Base-by-base conservation (phyloP, 1,140 invertebrate genomes). In the Theocolax elegans region DNA sequence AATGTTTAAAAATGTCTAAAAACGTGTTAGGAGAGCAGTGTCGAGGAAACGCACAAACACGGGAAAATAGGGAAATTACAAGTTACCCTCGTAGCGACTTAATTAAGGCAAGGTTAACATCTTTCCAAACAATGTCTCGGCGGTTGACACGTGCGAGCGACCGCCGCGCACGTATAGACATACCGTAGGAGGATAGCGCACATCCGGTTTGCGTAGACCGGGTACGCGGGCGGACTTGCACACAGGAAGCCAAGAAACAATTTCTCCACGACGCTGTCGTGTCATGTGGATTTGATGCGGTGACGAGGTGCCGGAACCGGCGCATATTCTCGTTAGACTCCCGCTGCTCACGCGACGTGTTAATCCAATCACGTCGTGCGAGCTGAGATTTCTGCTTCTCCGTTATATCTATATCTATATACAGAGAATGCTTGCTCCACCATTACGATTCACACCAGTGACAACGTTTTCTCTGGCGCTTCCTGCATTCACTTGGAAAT, bases 51-150 rank as follows among this genome's bases (percentile, higher is more conserved):
- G n/a, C n/a, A n/a, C n/a, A n/a, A n/a, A 35, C 10, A 35, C 31
- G 31, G 10, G 35, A 58, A 40, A 58, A 60, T 46, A n/a, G 27
- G 3, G 35, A 63, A 65, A 53, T 53, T 65, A 53, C 63, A 42
- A 42, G 21, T 63, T 35, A 13, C 15, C 15, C 48, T 23, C 21
- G 15, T 21, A 56, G 27, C 25, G 40, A 54, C 40, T 66, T 66
- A 44, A 66, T 66, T 65, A 65, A 65, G 35, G 15, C 48, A 27
- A 53, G 38, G 44, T 44, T 29, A 56, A 66, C 64, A 56, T 56
- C 64, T 17, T 31, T 56, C 2, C 10, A 27, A 44, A 56, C 40
- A 56, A 56, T 46, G 51, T 56, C 25, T 29, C 21, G 6, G 10
- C 6, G 56, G 27, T 51, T n/a, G 38, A 42, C 7, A 8, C 10